Evolutionary conservation across 2,797 vertebrate genomes (phyloP), one percentile per base, ranked within the genome.

Genomic region (Halcyon chelicuti): DNA sequence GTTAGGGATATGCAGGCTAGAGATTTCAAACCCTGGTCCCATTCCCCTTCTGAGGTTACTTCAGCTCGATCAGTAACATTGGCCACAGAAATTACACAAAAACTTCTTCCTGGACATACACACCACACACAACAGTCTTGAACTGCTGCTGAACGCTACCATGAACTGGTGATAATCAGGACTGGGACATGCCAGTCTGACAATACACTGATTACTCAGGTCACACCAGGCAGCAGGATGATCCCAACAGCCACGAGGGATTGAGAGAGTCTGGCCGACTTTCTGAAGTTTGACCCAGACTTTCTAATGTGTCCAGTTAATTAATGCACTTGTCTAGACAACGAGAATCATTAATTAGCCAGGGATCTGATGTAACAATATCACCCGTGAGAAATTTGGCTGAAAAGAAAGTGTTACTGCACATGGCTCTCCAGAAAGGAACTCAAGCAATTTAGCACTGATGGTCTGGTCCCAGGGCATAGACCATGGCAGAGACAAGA

Each of bases 281-380:
- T 95, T 92, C 86, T 93, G 82, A 88, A 90, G 88, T 94, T 86
- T 91, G 91, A 96, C 71, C 37, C 37, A 39, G 37, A 39, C 37
- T 39, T 86, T 66, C 88, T 46, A 73, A 76, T 25, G 62, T 58
- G 63, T 90, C 72, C 61, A 47, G 49, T 82, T 90, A 93, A 91
- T 91, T 83, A 90, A 88, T 17, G 62, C 72, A 44, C 47, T 70
- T 70, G 75, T 23, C 61, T 47, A 66, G 75, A 85, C 49, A 75
- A 58, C 70, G 81, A 77, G 55, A 91, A 67, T 63, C 22, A 57
- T 76, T 70, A 86, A 74, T 82, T 91, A 79, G 51, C 77, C 55
- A 66, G 47, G 7, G n/a, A 79, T 35, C 88, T 62, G 65, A 54
- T 13, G n/a, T 31, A 85, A 90, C 25, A 58, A 14, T 73, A 67